phyloP scores from a whole-genome alignment of 2,113 vertebrate species.

The Lipotes vexillifer region DNA sequence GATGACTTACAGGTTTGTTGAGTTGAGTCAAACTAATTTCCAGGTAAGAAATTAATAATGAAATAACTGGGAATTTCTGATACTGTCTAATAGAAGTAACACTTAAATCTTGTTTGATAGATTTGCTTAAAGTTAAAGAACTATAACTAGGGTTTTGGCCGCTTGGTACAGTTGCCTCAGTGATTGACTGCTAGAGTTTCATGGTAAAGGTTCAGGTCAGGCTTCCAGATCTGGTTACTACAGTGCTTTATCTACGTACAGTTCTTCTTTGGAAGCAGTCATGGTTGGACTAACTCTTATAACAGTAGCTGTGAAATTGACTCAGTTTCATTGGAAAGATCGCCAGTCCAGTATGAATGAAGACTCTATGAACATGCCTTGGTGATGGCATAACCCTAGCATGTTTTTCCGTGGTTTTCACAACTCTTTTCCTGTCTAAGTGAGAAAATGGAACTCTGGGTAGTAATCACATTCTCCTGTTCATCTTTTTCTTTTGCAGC shows the following conservation, averaged over 20 bases:
- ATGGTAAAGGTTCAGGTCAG: not conserved
- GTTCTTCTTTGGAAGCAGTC: not conserved
- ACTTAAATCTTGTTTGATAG: not conserved
- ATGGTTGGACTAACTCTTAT: not conserved
- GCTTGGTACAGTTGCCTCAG: not conserved
- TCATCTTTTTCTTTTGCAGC: conserved; percentile 21
- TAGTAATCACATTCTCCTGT: conserved; percentile 69
- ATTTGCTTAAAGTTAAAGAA: not conserved
- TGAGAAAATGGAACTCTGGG: conserved; percentile 64
- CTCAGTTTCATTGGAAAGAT: not conserved
- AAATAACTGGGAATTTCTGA: not conserved
- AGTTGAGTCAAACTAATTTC: conserved; percentile 46
- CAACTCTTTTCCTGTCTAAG: conserved; percentile 67
- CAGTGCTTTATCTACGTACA: not conserved
- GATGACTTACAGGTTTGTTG: not conserved
- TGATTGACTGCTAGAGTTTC: not conserved
- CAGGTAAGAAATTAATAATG: conserved; percentile 27
- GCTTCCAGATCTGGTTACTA: not conserved
- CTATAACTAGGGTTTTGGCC: not conserved
- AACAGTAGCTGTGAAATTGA: not conserved
- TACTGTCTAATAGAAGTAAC: not conserved
- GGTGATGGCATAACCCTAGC: conserved; percentile 64
- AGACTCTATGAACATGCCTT: conserved; percentile 36
- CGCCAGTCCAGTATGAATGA: not conserved
- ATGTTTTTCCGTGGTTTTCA: conserved; percentile 73